phyloP scores from a whole-genome alignment of 1,140 invertebrate species.

The Oscheius sp. region DNA sequence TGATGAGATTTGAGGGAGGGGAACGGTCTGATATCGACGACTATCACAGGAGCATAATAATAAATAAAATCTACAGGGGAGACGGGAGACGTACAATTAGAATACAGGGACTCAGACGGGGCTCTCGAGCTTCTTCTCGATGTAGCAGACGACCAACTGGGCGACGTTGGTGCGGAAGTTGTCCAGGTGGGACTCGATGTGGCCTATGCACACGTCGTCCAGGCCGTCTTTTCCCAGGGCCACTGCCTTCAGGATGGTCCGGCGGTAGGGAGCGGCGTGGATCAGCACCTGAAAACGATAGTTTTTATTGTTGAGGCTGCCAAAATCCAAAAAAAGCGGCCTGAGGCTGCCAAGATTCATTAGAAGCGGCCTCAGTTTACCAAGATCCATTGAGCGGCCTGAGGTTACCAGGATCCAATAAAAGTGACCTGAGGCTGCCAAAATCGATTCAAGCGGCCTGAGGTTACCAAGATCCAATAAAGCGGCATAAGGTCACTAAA shows the following conservation, averaged over 20 bases:
- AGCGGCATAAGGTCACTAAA: too few relatives aligned
- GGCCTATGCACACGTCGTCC: conserved; percentile 42
- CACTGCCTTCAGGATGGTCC: conserved; percentile 40
- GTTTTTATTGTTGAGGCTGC: neutral
- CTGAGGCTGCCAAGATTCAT: too few relatives aligned
- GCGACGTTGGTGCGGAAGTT: conserved; percentile 42
- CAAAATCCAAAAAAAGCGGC: too few relatives aligned
- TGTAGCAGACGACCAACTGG: conserved; percentile 38
- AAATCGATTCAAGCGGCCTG: too few relatives aligned
- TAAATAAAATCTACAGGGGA: conserved; percentile 1
- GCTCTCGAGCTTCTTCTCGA: conserved; percentile 35
- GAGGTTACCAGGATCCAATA: too few relatives aligned
- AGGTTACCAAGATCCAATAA: too few relatives aligned
- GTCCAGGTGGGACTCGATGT: conserved; percentile 41
- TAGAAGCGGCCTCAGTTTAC: too few relatives aligned
- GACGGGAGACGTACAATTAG: neutral
- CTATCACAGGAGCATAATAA: neutral
- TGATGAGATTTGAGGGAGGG: too few relatives aligned
- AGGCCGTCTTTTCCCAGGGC: conserved; percentile 40
- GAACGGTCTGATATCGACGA: too few relatives aligned
- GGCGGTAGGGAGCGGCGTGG: conserved; percentile 41
- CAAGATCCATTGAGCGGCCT: neutral
- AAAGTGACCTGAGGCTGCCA: too few relatives aligned
- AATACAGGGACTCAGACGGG: conserved; percentile 9
- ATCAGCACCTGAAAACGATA: conserved; percentile 35